Evolutionary conservation across 2,113 vertebrate genomes (phyloP).

Genomic region (Tringa solitaria): DNA sequence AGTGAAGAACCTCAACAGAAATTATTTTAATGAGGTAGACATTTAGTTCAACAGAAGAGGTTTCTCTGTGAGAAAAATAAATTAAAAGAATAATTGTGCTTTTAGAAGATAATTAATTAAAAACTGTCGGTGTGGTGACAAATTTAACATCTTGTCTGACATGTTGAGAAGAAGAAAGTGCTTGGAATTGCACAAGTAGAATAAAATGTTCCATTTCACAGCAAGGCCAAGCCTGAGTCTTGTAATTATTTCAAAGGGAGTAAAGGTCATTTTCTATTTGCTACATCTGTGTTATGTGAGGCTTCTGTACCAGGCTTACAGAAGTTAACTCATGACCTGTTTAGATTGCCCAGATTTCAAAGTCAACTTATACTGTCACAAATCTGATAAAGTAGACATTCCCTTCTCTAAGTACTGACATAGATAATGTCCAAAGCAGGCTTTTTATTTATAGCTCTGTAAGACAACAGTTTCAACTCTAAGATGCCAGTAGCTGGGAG

Average conservation of each 20-base stretch:
- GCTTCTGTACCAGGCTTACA: background rate
- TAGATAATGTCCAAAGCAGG: background rate
- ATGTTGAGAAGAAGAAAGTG: constrained; percentile 54
- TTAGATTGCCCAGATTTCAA: constrained; percentile 49
- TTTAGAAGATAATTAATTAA: constrained; percentile 72
- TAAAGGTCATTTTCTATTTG: constrained; percentile 71
- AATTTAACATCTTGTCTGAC: constrained; percentile 61
- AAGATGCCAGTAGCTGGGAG: background rate
- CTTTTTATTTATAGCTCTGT: background rate
- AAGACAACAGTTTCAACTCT: background rate
- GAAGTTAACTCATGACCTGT: constrained; percentile 8
- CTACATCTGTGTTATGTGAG: constrained; percentile 10
- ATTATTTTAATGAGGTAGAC: constrained; percentile 53
- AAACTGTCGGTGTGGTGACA: constrained; percentile 22
- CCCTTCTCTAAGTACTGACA: background rate
- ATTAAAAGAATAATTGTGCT: constrained; percentile 29
- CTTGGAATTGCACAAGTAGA: constrained; percentile 40
- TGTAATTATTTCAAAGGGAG: constrained; percentile 72
- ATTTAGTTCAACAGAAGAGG: constrained; percentile 51
- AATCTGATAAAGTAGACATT: constrained; percentile 9
- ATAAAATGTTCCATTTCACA: constrained; percentile 71
- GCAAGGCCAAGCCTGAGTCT: constrained; percentile 37
- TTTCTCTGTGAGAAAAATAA: constrained; percentile 56
- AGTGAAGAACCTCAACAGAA: constrained; percentile 15
- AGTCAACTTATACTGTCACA: background rate